Evolutionary conservation across 2,797 vertebrate species (phyloP).

Genomic region (Pseudochirops corinnae): DNA sequence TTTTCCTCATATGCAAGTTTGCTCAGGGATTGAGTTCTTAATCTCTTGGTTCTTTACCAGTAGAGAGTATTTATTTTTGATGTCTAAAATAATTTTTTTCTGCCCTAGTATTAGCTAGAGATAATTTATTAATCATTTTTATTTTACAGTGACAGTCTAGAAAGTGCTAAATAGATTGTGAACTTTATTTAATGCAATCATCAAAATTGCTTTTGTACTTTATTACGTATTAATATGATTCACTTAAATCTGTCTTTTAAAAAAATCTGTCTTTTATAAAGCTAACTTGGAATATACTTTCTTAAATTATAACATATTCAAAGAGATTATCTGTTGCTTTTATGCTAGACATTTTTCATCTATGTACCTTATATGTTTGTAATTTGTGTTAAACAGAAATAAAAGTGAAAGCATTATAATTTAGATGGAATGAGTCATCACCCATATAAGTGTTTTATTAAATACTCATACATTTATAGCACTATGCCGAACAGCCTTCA

Average conservation of each 20-base stretch:
- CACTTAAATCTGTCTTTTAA: neutral
- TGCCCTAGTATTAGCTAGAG: no score
- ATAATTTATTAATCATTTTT: neutral
- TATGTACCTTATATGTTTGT: neutral
- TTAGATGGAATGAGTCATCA: neutral
- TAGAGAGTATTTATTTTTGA: neutral
- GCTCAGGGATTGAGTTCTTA: neutral
- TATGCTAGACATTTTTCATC: neutral
- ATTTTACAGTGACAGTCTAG: neutral
- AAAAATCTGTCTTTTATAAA: neutral
- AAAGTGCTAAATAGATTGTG: neutral
- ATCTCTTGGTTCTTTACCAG: neutral
- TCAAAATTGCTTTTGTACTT: neutral
- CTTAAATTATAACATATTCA: neutral
- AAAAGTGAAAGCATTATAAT: neutral
- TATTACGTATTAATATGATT: neutral
- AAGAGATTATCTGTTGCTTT: neutral
- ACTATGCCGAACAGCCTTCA: neutral
- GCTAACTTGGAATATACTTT: neutral
- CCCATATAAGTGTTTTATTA: neutral
- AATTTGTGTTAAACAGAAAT: neutral
- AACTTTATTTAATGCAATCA: neutral
- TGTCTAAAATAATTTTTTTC: neutral
- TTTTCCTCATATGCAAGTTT: constrained; percentile 1
- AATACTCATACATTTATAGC: neutral